These are phyloP conservation scores for Drosophila pseudotalamancana DNA, from an alignment of 2,888 invertebrate species.

Conservation along the genomic window DNA sequence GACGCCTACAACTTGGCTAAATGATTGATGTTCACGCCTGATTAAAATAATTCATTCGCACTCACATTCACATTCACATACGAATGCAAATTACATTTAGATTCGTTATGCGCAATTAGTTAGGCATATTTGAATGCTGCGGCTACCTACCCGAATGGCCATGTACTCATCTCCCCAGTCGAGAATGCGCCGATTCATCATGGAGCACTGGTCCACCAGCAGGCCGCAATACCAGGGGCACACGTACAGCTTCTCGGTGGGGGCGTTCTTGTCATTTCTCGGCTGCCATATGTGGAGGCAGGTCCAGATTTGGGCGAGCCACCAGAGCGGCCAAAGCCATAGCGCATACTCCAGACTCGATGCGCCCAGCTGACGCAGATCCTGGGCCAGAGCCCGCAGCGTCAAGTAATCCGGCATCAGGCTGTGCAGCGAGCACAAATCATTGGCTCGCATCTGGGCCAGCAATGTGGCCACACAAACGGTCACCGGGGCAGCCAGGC, in stretches of 20 bases:
- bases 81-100: constrained; percentile 24
- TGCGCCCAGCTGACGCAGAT: constrained; percentile 85
- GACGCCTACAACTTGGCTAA: constrained; percentile 34
- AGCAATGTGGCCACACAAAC: constrained; percentile 88
- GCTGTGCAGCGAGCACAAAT: constrained; percentile 88
- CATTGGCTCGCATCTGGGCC: constrained; percentile 87
- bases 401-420: constrained; percentile 93
- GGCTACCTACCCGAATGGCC: constrained; percentile 83
- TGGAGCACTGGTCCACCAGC: constrained; percentile 93
- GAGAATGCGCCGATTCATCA: constrained; percentile 91
- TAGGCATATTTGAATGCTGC: neutral
- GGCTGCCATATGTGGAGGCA: constrained; percentile 94
- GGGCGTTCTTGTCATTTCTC: constrained; percentile 91
- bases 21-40: constrained; percentile 65
- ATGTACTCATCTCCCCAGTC: constrained; percentile 86
- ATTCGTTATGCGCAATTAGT: constrained; percentile 15
- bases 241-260: constrained; percentile 93
- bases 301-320: constrained; percentile 94
- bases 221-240: constrained; percentile 93
- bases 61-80: constrained; percentile 48
- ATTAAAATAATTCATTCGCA: constrained; percentile 68
- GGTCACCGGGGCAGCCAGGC: constrained; percentile 90
- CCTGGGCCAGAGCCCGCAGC: constrained; percentile 89
- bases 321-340: constrained; percentile 93
- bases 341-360: constrained; percentile 87